phyloP scores from a whole-genome alignment of 2,888 invertebrate species.

The Papilio demoleus region DNA sequence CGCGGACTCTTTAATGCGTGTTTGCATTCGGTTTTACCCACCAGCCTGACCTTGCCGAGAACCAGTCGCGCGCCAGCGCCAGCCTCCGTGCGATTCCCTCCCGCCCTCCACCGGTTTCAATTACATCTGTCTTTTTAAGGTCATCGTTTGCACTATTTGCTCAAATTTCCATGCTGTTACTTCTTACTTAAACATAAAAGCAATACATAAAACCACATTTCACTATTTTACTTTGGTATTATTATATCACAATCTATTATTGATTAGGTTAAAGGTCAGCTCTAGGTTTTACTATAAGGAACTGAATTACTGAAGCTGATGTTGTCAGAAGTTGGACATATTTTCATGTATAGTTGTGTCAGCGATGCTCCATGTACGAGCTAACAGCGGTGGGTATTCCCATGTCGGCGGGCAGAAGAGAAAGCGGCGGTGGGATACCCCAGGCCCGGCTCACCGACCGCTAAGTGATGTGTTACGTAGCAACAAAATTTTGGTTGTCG shows the following conservation, averaged over 20 bases:
- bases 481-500: constrained; percentile 17
- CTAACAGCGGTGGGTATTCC: constrained; percentile 64
- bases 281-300: too few species aligned
- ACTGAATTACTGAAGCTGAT: too few species aligned
- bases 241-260: too few species aligned
- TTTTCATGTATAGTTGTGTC: too few species aligned
- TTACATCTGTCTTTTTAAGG: constrained; percentile 43
- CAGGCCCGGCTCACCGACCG: constrained; percentile 57
- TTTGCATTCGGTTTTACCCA: constrained; percentile 68
- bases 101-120: constrained; percentile 45
- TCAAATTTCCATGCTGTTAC: neutral
- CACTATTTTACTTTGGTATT: neutral
- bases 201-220: neutral
- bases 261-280: too few species aligned
- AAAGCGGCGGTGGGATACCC: constrained; percentile 55
- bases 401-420: constrained; percentile 61
- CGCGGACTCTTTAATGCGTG: constrained; percentile 47
- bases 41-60: constrained; percentile 49
- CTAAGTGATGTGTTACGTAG: constrained; percentile 52
- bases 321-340: too few species aligned
- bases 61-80: constrained; percentile 42
- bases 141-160: neutral
- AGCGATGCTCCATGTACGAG: neutral
- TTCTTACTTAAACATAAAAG: neutral
- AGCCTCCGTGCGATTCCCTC: constrained; percentile 41